Evolutionary conservation across 2,888 invertebrate genomes (phyloP).

Genomic region (Ptychoptera albimana): DNA sequence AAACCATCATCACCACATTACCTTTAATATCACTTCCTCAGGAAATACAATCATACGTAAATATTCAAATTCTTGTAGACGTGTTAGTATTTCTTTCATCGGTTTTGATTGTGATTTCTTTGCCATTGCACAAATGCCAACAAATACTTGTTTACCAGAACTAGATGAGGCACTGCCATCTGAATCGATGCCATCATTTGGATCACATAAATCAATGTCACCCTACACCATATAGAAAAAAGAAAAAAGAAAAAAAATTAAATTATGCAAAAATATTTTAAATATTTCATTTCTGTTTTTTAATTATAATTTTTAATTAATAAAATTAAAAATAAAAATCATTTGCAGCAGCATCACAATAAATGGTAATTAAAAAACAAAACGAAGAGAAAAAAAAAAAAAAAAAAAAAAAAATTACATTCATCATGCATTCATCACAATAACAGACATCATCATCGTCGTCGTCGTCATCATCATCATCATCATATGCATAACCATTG

Average conservation of each 20-base stretch:
- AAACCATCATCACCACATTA: conserved; percentile 18
- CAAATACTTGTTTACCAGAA: conserved; percentile 79
- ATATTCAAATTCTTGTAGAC: conserved; percentile 92
- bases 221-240: conserved; percentile 35
- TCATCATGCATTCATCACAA: conserved; percentile 51
- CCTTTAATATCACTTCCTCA: conserved; percentile 90
- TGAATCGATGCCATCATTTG: conserved; percentile 37
- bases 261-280: conserved; percentile 4
- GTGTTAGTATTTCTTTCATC: conserved; percentile 94
- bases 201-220: conserved; percentile 57
- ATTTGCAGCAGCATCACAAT: conserved; percentile 1
- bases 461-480: conserved; percentile 12
- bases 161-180: conserved; percentile 36
- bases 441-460: conserved; percentile 52
- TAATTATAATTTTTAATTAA: not conserved
- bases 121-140: conserved; percentile 99
- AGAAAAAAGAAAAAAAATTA: conserved; percentile 1
- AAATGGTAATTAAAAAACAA: conserved; percentile 1
- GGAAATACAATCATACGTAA: conserved; percentile 89
- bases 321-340: conserved; percentile 4
- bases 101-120: conserved; percentile 99
- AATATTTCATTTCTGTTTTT: no score
- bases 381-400: conserved; percentile 1
- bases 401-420: conserved; percentile 16
- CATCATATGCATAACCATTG: conserved; percentile 7